phyloP scores from a whole-genome alignment of 2,113 vertebrate genomes.

The Dolichallabes microphthalmus region DNA sequence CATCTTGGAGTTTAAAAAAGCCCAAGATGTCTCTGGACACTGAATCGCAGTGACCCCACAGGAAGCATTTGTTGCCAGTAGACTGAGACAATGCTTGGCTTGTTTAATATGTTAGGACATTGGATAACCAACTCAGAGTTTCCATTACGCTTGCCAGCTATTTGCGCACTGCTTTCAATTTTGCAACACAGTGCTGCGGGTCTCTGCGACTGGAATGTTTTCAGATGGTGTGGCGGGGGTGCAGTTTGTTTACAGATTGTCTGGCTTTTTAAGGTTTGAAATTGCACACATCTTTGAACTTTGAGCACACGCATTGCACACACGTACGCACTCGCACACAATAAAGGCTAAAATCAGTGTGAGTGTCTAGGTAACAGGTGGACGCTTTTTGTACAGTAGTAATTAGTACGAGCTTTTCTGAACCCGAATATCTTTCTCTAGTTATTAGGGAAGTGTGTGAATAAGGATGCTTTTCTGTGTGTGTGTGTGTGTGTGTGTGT shows the following conservation, averaged over 20 bases:
- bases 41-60: constrained; percentile 24
- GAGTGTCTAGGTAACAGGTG: constrained; percentile 13
- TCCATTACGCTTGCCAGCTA: constrained; percentile 45
- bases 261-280: constrained; percentile 20
- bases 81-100: constrained; percentile 34
- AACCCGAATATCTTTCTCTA: constrained; percentile 11
- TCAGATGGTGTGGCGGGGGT: constrained; percentile 31
- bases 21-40: not conserved
- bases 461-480: not conserved
- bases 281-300: constrained; percentile 5
- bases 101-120: constrained; percentile 36
- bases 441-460: constrained; percentile 15
- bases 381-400: constrained; percentile 29
- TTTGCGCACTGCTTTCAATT: constrained; percentile 34
- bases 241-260: constrained; percentile 37
- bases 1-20: not conserved
- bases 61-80: constrained; percentile 27
- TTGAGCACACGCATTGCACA: not conserved
- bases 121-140: constrained; percentile 44
- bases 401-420: constrained; percentile 42
- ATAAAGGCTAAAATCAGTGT: constrained; percentile 33
- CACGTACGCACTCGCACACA: not conserved
- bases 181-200: constrained; percentile 17
- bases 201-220: constrained; percentile 30
- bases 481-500: constrained; percentile 12